These are phyloP conservation scores for Bombycilla garrulus DNA, from an alignment of 2,113 vertebrate genomes.

Conservation along the genomic window DNA sequence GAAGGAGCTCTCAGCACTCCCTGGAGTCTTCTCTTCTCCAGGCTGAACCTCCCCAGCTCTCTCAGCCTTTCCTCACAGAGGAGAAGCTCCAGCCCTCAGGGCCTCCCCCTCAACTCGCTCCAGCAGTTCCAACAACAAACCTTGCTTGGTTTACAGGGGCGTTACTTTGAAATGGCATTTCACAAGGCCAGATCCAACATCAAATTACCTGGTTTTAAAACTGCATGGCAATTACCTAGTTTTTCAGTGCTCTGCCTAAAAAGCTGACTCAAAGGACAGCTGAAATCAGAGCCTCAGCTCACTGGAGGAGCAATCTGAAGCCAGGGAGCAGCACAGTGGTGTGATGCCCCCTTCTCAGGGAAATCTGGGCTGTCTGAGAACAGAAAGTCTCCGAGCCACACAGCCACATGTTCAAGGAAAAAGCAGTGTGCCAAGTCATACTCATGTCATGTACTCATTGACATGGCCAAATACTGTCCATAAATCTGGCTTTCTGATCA, in stretches of 20 bases:
- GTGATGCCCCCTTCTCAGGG: neutral
- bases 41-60: neutral
- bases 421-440: neutral
- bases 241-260: neutral
- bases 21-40: neutral
- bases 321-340: neutral
- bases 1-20: neutral
- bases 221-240: no score
- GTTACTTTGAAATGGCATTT: neutral
- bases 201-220: neutral
- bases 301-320: neutral
- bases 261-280: neutral
- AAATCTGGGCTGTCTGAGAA: neutral
- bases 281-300: neutral
- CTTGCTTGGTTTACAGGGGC: neutral
- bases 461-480: neutral
- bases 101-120: fast-evolving
- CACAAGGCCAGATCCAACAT: neutral
- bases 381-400: no score
- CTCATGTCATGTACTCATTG: neutral
- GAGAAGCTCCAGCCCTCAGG: neutral
- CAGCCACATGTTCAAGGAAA: neutral
- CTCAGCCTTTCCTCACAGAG: neutral
- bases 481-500: neutral
- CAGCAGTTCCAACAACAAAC: neutral